Evolutionary conservation across 2,113 vertebrate species (phyloP).

Genomic region (Antechinus flavipes): DNA sequence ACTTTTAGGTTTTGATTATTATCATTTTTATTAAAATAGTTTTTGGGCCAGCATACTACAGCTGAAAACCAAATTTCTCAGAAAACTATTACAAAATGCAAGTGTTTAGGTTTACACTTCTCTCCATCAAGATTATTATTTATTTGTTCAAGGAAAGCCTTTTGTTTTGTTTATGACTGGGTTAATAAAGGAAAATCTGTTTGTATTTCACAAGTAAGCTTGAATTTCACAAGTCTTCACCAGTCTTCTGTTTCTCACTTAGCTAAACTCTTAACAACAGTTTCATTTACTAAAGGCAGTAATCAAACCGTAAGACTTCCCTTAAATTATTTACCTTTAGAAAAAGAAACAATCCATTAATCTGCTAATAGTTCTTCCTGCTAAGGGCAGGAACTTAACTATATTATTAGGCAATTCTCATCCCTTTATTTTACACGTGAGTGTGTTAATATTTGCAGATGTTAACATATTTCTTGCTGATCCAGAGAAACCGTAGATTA

Average conservation of each 20-base stretch:
- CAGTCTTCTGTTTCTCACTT: constrained; percentile 62
- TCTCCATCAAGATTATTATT: constrained; percentile 27
- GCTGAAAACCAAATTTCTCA: constrained; percentile 39
- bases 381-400: not conserved
- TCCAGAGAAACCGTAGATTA: not conserved
- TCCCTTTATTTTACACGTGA: not conserved
- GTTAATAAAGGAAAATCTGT: constrained; percentile 66
- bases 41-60: constrained; percentile 18
- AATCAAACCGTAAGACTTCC: constrained; percentile 52
- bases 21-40: not conserved
- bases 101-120: not conserved
- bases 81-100: constrained; percentile 35
- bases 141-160: constrained; percentile 46
- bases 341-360: constrained; percentile 44
- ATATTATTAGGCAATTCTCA: constrained; percentile 24
- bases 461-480: not conserved
- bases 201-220: constrained; percentile 63
- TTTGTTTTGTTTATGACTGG: constrained; percentile 50
- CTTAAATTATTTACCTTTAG: constrained; percentile 51
- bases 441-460: not conserved
- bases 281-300: constrained; percentile 50
- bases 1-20: not conserved
- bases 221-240: constrained; percentile 67
- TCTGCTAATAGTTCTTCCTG: constrained; percentile 17
- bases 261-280: constrained; percentile 44